These are phyloP conservation scores for Rhynchotus rufescens DNA, from an alignment of 2,797 vertebrate genomes.

Conservation along the genomic window DNA sequence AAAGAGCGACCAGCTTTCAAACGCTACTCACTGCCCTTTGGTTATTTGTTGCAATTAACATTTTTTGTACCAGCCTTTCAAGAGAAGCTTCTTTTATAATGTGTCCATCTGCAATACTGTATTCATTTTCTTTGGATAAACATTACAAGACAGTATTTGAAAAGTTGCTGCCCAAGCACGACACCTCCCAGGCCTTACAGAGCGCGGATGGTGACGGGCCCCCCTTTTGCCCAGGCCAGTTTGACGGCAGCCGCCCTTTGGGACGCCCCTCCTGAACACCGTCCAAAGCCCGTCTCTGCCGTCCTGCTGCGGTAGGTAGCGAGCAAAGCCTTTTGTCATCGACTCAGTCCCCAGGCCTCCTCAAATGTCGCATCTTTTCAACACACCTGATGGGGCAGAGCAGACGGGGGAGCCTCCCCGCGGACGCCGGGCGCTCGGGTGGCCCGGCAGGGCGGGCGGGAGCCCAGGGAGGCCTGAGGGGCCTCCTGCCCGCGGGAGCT, in stretches of 20 bases:
- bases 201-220: constrained; percentile 72
- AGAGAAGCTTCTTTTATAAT: not conserved
- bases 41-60: not conserved
- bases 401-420: not conserved
- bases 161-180: not conserved
- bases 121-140: not conserved
- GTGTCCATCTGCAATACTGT: fast-evolving
- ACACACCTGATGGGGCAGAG: constrained; percentile 14
- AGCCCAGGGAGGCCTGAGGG: not conserved
- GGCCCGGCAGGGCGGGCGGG: constrained; percentile 66
- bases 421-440: constrained; percentile 28
- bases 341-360: constrained; percentile 58
- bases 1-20: not conserved
- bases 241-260: not conserved
- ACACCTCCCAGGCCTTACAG: not conserved
- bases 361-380: constrained; percentile 68
- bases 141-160: not conserved
- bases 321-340: constrained; percentile 36
- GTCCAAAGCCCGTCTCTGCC: not conserved
- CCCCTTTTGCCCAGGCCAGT: constrained; percentile 34
- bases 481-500: too few species aligned
- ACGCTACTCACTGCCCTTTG: not conserved
- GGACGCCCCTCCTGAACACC: not conserved
- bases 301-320: constrained; percentile 25
- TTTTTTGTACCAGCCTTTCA: not conserved